Conservation (phyloP, 1,140 invertebrate genomes). For the Conopomorpha cramerella region DNA sequence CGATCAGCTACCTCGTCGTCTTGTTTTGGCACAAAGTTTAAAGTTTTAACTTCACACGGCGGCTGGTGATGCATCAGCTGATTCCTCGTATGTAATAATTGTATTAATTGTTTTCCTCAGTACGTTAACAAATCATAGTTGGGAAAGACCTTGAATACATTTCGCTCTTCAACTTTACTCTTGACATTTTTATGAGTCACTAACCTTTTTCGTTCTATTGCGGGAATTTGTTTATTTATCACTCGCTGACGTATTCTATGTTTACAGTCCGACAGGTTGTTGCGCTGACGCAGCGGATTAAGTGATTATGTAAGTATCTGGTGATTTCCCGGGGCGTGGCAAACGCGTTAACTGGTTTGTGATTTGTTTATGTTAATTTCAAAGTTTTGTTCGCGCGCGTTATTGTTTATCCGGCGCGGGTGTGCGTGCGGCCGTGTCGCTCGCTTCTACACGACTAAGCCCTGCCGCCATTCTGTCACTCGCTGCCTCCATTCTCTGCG, state of each 20-base stretch:
- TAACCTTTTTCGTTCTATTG: not conserved
- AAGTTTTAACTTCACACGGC: not conserved
- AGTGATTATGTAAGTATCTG: conserved; percentile 16
- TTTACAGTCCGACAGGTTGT: no score
- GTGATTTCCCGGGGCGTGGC: conserved; percentile 16
- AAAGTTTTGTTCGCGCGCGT: conserved; percentile 16
- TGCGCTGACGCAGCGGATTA: conserved; percentile 8
- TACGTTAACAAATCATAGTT: conserved; percentile 20
- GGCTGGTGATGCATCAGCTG: not conserved
- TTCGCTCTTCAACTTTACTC: conserved; percentile 49
- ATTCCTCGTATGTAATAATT: not conserved
- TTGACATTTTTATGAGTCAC: conserved; percentile 57
- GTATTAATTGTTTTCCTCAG: conserved; percentile 23
- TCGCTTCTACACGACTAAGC: conserved; percentile 45
- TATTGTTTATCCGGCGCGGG: conserved; percentile 25
- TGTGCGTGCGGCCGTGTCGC: conserved; percentile 33
- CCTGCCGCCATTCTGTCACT: conserved; percentile 56
- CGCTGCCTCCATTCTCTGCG: conserved; percentile 60
- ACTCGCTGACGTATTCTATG: no score
- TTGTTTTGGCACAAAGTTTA: not conserved
- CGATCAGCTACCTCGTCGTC: not conserved
- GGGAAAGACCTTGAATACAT: conserved; percentile 21
- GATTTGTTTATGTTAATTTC: conserved; percentile 19
- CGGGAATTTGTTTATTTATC: not conserved
- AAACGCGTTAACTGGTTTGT: conserved; percentile 12